Percentiles rank a stretch among this genome's conserved stretches.
phyloP scores from a whole-genome alignment of 30 jellyfish, hydroid and myxozoan genomes.

The Aurelia aurita region DNA sequence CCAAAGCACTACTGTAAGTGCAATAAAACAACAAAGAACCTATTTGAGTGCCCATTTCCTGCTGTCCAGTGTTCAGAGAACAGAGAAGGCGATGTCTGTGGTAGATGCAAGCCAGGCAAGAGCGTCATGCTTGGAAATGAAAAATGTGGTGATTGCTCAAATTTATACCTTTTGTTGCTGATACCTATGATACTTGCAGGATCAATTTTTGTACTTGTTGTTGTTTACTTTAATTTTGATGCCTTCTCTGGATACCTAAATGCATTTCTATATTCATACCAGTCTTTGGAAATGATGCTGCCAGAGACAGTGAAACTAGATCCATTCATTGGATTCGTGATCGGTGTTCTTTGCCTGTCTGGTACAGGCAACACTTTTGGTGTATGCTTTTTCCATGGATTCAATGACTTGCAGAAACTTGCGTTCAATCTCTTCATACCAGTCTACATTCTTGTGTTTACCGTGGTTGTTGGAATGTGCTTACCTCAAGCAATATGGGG shows the following conservation, averaged over 20 bases:
- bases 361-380: slow-evolving; percentile 95
- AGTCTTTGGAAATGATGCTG: slow-evolving; percentile 56
- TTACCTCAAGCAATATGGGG: slow-evolving; percentile 63
- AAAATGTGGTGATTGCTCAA: slow-evolving; percentile 67
- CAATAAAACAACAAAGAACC: neutral
- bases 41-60: slow-evolving; percentile 60
- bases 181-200: slow-evolving; percentile 70
- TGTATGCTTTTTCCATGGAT: slow-evolving; percentile 84
- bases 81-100: slow-evolving; percentile 81
- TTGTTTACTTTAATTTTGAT: slow-evolving; percentile 82
- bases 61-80: slow-evolving; percentile 58
- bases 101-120: slow-evolving; percentile 71
- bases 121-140: slow-evolving; percentile 89
- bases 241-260: slow-evolving; percentile 94
- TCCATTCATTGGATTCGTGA: slow-evolving; percentile 72
- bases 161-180: slow-evolving; percentile 38
- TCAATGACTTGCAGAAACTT: slow-evolving; percentile 71
- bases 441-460: slow-evolving; percentile 48
- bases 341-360: slow-evolving; percentile 75
- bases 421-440: slow-evolving; percentile 84
- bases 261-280: slow-evolving; percentile 89
- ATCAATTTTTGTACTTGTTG: slow-evolving; percentile 63
- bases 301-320: slow-evolving; percentile 65
- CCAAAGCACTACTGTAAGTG: slow-evolving; percentile 87
- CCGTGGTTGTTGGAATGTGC: slow-evolving; percentile 66